Base-by-base conservation (phyloP, 2,888 invertebrate genomes). In the Drosophila kambysellisi region DNA sequence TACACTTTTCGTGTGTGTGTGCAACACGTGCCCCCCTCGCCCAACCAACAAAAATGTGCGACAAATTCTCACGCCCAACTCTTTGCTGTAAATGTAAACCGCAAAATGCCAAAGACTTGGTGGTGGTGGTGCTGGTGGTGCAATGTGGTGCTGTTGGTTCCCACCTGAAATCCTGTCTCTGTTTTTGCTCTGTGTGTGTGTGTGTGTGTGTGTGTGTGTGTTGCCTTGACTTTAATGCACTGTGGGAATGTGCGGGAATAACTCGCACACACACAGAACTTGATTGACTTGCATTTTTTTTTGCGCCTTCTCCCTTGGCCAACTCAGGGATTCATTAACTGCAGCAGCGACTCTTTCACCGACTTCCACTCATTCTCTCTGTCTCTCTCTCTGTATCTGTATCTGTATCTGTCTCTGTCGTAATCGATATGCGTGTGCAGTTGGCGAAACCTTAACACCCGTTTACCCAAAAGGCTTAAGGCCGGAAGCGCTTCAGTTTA, bases 371-470 rank as follows among this genome's bases (percentile, higher is more conserved):
- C 43, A n/a, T 35, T 30, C 62, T 46, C 71, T 41, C 48, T 52
- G 35, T 41, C 29, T 61, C 39, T 15, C 25, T 46, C 8, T 52
- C 33, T 9, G 41, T 43, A 51, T 32, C 32, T 17, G 43, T 37
- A 25, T 20, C 29, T 37, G 8, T 30, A 8, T 37, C 32, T 46
- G 29, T 52, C 51, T 52, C 50, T 53, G 54, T 67, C 72, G 85
- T 84, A 89, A 85, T 85, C 85, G 89, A 85, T 85, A 85, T 88
- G 85, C 82, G 82, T 89, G 89, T 74, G 61, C 86, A 74, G 63
- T 71, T 82, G 77, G 59, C 75, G 41, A 75, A 69, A 76, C 72
- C 65, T 76, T 67, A 58, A 73, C 81, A 64, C 77, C 77, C 72
- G 67, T 71, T 71, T 52, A 54, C 62, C 41, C 63, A 43, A 43